A percentile compares a stretch with the other conserved stretches of the same genome.
These are phyloP conservation scores for Athetis lepigone DNA, from an alignment of 2,888 invertebrate species.

Conservation along the genomic window DNA sequence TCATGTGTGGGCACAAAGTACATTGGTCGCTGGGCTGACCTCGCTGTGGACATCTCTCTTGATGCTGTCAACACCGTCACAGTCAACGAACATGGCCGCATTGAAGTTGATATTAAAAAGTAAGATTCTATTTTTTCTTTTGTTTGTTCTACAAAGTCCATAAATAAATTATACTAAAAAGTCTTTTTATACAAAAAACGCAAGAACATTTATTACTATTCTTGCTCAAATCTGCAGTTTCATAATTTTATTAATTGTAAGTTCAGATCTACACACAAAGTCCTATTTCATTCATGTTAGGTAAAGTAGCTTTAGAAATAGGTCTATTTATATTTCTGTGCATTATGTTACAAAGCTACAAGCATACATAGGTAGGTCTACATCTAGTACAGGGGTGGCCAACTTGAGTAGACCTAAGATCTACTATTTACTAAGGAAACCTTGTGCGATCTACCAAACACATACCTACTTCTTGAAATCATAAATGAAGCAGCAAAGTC, in stretches of 20 bases:
- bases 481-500: too few relatives aligned
- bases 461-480: too few relatives aligned
- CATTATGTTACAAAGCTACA: too few relatives aligned
- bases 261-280: too few relatives aligned
- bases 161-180: background rate
- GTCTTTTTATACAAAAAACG: background rate
- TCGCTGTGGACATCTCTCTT: conserved; percentile 98
- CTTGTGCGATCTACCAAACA: too few relatives aligned
- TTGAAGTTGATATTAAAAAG: conserved; percentile 99
- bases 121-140: conserved; percentile 66
- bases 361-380: too few relatives aligned
- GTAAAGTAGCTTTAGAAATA: too few relatives aligned
- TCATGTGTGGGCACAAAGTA: conserved; percentile 99
- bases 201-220: background rate
- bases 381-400: too few relatives aligned
- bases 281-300: too few relatives aligned
- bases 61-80: conserved; percentile 98
- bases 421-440: too few relatives aligned
- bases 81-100: conserved; percentile 96
- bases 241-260: background rate
- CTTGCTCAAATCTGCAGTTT: background rate
- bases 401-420: too few relatives aligned
- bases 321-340: too few relatives aligned
- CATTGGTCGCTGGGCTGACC: conserved; percentile 98
- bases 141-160: background rate